Conservation (phyloP, 2,797 vertebrate species). For the Alfaro cultratus region DNA sequence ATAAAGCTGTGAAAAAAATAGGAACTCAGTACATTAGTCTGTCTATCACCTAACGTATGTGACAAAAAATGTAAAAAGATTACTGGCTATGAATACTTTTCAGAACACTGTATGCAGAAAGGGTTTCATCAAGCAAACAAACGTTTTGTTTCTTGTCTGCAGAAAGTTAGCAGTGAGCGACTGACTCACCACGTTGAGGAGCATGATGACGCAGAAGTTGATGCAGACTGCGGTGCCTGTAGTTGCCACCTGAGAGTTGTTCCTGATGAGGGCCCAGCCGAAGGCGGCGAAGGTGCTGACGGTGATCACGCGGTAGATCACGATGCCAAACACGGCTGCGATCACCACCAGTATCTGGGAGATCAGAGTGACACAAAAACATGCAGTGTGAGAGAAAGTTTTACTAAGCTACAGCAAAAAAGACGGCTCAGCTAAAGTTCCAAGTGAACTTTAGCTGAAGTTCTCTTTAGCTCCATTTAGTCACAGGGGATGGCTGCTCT, state of each 20-base stretch:
- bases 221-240: conserved; percentile 94
- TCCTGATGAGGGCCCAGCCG: conserved; percentile 94
- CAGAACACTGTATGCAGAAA: neutral
- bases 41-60: neutral
- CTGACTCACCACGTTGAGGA: conserved; percentile 90
- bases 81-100: neutral
- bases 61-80: neutral
- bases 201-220: conserved; percentile 95
- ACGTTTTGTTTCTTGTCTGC: neutral
- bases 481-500: too few species aligned
- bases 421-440: too few species aligned
- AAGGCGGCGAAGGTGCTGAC: conserved; percentile 95
- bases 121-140: neutral
- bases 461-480: neutral
- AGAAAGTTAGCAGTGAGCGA: neutral
- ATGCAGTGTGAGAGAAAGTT: neutral
- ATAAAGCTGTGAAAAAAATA: conserved; percentile 86
- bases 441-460: too few species aligned
- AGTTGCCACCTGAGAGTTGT: conserved; percentile 95
- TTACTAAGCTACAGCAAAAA: neutral
- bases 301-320: conserved; percentile 94
- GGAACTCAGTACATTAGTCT: neutral
- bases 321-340: conserved; percentile 92
- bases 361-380: neutral
- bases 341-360: conserved; percentile 93